Percentiles rank a stretch among this genome's conserved stretches.
These are phyloP conservation scores for Baronia brevicornis DNA, from an alignment of 2,888 invertebrate genomes.

Conservation along the genomic window DNA sequence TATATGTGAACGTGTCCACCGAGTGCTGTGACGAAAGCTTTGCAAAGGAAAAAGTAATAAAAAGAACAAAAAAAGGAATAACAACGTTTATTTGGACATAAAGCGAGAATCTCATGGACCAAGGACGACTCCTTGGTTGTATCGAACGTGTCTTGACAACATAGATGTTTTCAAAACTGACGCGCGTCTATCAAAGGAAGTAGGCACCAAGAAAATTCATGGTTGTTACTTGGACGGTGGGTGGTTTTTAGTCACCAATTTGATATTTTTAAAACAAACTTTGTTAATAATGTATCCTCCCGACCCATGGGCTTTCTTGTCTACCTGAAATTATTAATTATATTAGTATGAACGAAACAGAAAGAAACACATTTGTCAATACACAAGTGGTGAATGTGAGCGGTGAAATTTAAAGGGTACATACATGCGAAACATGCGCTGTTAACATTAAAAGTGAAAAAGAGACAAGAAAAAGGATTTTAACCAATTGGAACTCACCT, in stretches of 20 bases:
- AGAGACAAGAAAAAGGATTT: slow-evolving; percentile 20
- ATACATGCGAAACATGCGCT: slow-evolving; percentile 58
- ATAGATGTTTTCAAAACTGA: slow-evolving; percentile 9
- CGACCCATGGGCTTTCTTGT: slow-evolving; percentile 71
- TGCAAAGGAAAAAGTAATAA: slow-evolving; percentile 64
- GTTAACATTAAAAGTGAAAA: slow-evolving; percentile 24
- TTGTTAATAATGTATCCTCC: slow-evolving; percentile 69
- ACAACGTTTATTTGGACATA: slow-evolving; percentile 53
- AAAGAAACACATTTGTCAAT: slow-evolving; percentile 40
- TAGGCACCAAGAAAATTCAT: slow-evolving; percentile 24
- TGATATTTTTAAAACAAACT: slow-evolving; percentile 42
- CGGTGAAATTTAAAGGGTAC: slow-evolving; percentile 32
- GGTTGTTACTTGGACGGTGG: slow-evolving; percentile 41
- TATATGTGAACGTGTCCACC: slow-evolving; percentile 67
- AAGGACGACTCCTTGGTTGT: neutral
- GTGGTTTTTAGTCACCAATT: slow-evolving; percentile 52
- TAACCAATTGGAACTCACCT: slow-evolving; percentile 59
- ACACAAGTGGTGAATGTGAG: slow-evolving; percentile 44
- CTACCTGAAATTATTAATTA: slow-evolving; percentile 74
- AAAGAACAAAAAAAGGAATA: slow-evolving; percentile 55
- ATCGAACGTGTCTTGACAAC: neutral
- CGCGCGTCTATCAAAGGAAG: slow-evolving; percentile 14
- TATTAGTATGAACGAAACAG: slow-evolving; percentile 71
- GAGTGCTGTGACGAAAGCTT: slow-evolving; percentile 74
- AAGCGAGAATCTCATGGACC: neutral